Percentiles rank a stretch among this genome's conserved stretches.
Conservation (phyloP, 2,888 invertebrate genomes). For the Nesidiocoris tenuis region DNA sequence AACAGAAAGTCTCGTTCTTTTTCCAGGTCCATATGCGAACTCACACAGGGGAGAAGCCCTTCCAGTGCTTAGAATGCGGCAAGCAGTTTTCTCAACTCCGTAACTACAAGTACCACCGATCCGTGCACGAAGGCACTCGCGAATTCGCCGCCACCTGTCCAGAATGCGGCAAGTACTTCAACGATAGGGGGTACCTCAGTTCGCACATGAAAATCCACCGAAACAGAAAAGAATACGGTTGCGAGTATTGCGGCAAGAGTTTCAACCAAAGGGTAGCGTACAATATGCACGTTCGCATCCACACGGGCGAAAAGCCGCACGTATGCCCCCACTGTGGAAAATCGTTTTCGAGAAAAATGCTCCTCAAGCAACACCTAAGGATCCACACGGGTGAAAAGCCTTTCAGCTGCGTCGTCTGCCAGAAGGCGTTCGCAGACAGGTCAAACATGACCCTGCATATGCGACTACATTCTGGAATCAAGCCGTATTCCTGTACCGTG, state of each 20-base stretch:
- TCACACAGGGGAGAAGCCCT: conserved; percentile 60
- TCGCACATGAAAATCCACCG: conserved; percentile 84
- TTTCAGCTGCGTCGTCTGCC: conserved; percentile 76
- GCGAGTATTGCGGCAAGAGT: conserved; percentile 76
- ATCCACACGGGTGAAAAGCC: conserved; percentile 76
- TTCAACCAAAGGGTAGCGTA: conserved; percentile 85
- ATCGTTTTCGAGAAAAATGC: conserved; percentile 81
- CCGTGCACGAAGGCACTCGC: conserved; percentile 77
- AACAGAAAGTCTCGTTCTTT: conserved; percentile 18
- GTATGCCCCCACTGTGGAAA: conserved; percentile 74
- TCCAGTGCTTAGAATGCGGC: conserved; percentile 74
- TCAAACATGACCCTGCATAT: conserved; percentile 83
- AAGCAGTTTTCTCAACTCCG: conserved; percentile 80
- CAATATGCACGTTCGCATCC: conserved; percentile 82
- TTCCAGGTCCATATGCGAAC: conserved; percentile 55
- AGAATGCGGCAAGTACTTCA: conserved; percentile 79
- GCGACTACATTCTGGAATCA: conserved; percentile 75
- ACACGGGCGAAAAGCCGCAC: conserved; percentile 63
- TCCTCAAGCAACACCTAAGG: conserved; percentile 77
- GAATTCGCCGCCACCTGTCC: conserved; percentile 76
- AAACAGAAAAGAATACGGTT: conserved; percentile 71
- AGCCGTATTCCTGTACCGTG: conserved; percentile 67
- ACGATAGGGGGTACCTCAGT: conserved; percentile 79
- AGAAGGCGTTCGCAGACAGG: conserved; percentile 78
- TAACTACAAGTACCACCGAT: conserved; percentile 79